Conservation (phyloP, 2,888 invertebrate genomes). For the Peribatodes rhomboidaria region DNA sequence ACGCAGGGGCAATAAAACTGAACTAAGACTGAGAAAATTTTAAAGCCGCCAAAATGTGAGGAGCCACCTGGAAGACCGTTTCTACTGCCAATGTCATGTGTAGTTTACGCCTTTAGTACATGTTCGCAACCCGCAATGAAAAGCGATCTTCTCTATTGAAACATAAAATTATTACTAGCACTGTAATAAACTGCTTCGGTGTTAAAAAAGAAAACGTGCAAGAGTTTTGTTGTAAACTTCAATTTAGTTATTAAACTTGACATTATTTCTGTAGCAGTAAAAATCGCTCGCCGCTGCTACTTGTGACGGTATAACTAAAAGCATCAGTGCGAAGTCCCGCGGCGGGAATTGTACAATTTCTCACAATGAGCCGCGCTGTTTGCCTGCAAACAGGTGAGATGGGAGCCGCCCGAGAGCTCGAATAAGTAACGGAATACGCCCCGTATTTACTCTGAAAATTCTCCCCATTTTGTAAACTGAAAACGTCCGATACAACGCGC, state of each 20-base stretch:
- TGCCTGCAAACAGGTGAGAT: slow-evolving; percentile 19
- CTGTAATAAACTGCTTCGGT: neutral
- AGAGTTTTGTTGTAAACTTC: no score
- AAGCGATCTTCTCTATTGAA: neutral
- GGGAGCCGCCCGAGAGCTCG: slow-evolving; percentile 14
- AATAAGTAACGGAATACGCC: slow-evolving; percentile 17
- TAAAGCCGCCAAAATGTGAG: slow-evolving; percentile 32
- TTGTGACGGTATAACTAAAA: slow-evolving; percentile 2
- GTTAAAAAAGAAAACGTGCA: no score
- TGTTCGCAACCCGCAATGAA: neutral
- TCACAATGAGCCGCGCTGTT: slow-evolving; percentile 26
- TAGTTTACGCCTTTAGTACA: neutral
- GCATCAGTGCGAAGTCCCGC: slow-evolving; percentile 5
- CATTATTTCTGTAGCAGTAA: neutral
- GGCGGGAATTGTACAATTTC: slow-evolving; percentile 29
- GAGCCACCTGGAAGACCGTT: slow-evolving; percentile 15
- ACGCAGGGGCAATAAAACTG: slow-evolving; percentile 34
- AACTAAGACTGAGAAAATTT: slow-evolving; percentile 39
- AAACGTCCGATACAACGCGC: slow-evolving; percentile 16
- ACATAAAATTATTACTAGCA: neutral
- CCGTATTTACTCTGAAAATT: slow-evolving; percentile 18
- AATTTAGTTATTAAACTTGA: no score
- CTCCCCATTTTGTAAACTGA: slow-evolving; percentile 14
- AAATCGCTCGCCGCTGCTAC: neutral
- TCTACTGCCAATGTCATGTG: neutral